These are phyloP conservation scores for Netelia inedita DNA, from an alignment of 2,888 invertebrate genomes.

Conservation along the genomic window DNA sequence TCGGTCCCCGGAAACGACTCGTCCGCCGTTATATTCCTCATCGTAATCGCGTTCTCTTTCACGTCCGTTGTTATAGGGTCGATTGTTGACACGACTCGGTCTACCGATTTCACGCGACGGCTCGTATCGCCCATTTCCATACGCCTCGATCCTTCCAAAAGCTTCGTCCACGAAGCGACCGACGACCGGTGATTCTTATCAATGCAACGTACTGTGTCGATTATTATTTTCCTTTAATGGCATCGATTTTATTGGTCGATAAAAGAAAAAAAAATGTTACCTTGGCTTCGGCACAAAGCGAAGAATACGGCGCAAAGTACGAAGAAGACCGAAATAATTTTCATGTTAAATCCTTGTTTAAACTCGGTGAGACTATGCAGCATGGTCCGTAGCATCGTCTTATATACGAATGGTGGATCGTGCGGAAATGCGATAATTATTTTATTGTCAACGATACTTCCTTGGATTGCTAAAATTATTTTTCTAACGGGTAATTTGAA, in stretches of 20 bases:
- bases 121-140: not conserved
- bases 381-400: constrained; percentile 15
- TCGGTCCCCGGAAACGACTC: not conserved
- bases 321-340: constrained; percentile 31
- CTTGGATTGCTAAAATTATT: constrained; percentile 14
- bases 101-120: not conserved
- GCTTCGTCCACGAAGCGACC: not conserved
- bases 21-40: not conserved
- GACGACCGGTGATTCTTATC: no score
- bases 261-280: constrained; percentile 13
- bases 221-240: not conserved
- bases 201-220: no score
- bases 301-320: constrained; percentile 39
- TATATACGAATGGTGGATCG: constrained; percentile 46
- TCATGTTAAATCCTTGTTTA: constrained; percentile 33
- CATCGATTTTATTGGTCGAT: not conserved
- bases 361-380: not conserved
- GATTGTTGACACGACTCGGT: not conserved
- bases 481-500: constrained; percentile 31
- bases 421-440: constrained; percentile 9
- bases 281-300: constrained; percentile 43
- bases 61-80: not conserved
- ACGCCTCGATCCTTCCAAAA: not conserved
- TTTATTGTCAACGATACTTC: constrained; percentile 32
- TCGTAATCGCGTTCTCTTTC: not conserved